These are phyloP conservation scores for Esox masquinongy DNA, from an alignment of 2,797 vertebrate genomes.

Conservation along the genomic window DNA sequence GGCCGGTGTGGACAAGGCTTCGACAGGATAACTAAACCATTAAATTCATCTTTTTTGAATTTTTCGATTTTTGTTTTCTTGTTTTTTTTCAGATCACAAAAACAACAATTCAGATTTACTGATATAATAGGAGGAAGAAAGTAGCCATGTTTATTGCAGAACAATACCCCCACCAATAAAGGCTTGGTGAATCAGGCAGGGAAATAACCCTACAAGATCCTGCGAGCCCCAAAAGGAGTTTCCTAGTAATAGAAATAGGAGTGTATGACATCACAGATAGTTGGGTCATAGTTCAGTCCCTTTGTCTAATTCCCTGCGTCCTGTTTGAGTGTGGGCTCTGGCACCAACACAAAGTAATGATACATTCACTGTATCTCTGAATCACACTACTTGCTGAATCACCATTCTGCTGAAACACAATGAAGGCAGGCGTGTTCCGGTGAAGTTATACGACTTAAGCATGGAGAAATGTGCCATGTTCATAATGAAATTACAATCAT, in stretches of 20 bases:
- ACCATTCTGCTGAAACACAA: not conserved
- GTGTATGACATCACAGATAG: not conserved
- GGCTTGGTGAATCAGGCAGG: not conserved
- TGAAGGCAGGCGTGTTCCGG: not conserved
- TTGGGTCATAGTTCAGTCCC: not conserved
- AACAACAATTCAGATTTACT: no score
- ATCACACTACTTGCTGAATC: not conserved
- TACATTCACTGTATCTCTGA: not conserved
- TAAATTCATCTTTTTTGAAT: no score
- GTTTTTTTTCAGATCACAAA: no score
- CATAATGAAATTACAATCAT: not conserved
- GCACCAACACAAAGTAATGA: not conserved
- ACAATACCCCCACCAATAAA: not conserved
- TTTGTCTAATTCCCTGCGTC: conserved; percentile 12
- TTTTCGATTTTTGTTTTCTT: no score
- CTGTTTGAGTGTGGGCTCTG: not conserved
- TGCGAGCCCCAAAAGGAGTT: not conserved
- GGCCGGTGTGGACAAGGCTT: no score
- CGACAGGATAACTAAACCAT: no score
- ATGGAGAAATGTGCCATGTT: not conserved
- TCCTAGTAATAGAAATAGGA: not conserved
- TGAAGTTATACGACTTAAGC: not conserved
- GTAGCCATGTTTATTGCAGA: no score
- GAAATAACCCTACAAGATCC: not conserved
- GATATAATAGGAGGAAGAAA: no score